Evolutionary conservation across 2,113 vertebrate species (phyloP), one percentile per base, ranked within the genome.

Genomic region (Microcebus lehilahytsara): DNA sequence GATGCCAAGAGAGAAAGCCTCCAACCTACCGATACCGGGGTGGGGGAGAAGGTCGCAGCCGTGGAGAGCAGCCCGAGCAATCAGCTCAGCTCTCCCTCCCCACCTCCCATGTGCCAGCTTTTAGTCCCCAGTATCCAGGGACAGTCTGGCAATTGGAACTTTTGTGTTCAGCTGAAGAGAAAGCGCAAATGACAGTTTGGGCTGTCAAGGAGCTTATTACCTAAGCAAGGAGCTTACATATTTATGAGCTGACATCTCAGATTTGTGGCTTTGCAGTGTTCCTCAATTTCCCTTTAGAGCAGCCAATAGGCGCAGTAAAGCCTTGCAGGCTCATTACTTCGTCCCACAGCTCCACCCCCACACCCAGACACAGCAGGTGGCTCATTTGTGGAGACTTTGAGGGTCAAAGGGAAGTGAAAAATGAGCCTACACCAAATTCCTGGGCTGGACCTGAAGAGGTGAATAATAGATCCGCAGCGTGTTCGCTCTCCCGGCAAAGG

Each of bases 231-330:
- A 83, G 84, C 97, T 97, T 95, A 79, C 97, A 97, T 96, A 96
- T 96, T 97, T 95, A 98, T 96, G 96, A 98, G 95, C 96, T 95
- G 96, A 92, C 93, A 96, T 56, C 97, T 89, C 91, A 81, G 89
- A 81, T 92, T 78, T 88, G 93, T 78, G 87, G 96, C 71, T 93
- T 62, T 72, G 88, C 85, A 53, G 84, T 19, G 69, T 96, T 96
- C 95, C 94, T 96, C 96, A 40, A 78, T 60, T 84, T 95, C 92
- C 96, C 94, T 84, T 66, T 75, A n/a, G 80, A 87, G 62, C 80
- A 62, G 72, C 95, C 95, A 72, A 64, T 34, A 22, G 95, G 53
- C 69, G 6, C 0, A 40, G 93, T n/a, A 67, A 62, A 79, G 93
- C 78, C 89, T 64, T 9, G 5, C 9, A 27, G 96, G 10, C 84